A percentile compares a stretch with the other conserved stretches of the same genome.
Conservation (phyloP, 2,113 vertebrate genomes). For the Pyrgilauda ruficollis region DNA sequence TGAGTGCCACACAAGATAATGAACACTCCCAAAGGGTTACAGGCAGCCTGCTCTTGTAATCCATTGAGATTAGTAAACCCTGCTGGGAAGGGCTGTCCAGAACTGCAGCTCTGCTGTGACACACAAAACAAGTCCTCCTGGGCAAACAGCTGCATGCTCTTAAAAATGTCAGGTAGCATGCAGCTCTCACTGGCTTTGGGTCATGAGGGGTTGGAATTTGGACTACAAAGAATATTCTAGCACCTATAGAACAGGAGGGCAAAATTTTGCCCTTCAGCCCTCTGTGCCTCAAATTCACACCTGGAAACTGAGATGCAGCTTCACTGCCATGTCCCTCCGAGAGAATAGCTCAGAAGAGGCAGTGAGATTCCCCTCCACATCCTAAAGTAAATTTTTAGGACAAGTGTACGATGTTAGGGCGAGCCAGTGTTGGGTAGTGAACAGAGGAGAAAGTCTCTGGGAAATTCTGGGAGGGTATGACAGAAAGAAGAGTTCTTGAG, state of each 20-base stretch:
- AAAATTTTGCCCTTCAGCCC: neutral
- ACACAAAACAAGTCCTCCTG: neutral
- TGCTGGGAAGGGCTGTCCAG: neutral
- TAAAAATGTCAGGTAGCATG: neutral
- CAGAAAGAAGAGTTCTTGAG: neutral
- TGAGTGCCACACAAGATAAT: neutral
- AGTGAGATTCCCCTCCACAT: neutral
- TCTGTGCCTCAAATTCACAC: neutral
- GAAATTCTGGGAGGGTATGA: neutral
- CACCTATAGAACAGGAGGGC: neutral
- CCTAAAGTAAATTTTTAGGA: neutral
- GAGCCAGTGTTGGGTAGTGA: neutral
- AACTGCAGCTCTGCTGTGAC: accelerated
- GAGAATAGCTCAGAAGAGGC: neutral
- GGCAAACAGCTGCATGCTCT: neutral
- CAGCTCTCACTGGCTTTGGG: neutral
- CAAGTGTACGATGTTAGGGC: neutral
- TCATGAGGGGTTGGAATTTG: neutral
- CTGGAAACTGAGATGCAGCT: neutral
- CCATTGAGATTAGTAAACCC: neutral
- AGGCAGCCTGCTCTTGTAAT: neutral
- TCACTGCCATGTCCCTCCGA: neutral
- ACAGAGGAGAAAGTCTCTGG: neutral
- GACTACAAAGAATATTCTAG: neutral
- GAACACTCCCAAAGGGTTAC: neutral